Evolutionary conservation across 2,888 invertebrate species (phyloP).

Genomic region (Myopa testacea): DNA sequence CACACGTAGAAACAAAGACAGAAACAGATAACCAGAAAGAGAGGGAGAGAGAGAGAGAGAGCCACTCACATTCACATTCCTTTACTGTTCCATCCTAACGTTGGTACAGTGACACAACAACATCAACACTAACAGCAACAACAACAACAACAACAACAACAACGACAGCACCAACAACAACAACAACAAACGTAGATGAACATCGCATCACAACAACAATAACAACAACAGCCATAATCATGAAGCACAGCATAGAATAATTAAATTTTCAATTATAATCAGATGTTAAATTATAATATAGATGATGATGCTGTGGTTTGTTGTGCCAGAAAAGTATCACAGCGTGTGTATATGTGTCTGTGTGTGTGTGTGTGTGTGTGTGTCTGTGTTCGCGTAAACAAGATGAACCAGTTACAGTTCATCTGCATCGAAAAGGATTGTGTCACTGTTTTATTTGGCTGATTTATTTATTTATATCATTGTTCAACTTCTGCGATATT

Average conservation of each 20-base stretch:
- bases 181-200: constrained; percentile 1
- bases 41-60: no score
- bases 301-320: constrained; percentile 11
- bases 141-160: background rate
- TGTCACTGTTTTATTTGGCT: constrained; percentile 16
- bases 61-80: background rate
- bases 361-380: background rate
- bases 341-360: background rate
- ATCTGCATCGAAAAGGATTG: constrained; percentile 2
- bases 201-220: constrained; percentile 24
- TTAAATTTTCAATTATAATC: constrained; percentile 49
- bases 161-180: constrained; percentile 29
- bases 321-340: constrained; percentile 10
- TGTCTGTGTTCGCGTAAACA: background rate
- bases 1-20: background rate
- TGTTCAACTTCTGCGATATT: background rate
- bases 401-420: background rate
- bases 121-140: no score
- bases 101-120: constrained; percentile 7
- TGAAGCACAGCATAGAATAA: constrained; percentile 46
- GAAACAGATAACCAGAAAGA: no score
- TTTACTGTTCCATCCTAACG: background rate
- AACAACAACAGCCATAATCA: constrained; percentile 23
- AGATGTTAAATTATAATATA: constrained; percentile 40
- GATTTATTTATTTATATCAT: constrained; percentile 16